Conservation (phyloP, 2,113 vertebrate species). For the Scomber japonicus region DNA sequence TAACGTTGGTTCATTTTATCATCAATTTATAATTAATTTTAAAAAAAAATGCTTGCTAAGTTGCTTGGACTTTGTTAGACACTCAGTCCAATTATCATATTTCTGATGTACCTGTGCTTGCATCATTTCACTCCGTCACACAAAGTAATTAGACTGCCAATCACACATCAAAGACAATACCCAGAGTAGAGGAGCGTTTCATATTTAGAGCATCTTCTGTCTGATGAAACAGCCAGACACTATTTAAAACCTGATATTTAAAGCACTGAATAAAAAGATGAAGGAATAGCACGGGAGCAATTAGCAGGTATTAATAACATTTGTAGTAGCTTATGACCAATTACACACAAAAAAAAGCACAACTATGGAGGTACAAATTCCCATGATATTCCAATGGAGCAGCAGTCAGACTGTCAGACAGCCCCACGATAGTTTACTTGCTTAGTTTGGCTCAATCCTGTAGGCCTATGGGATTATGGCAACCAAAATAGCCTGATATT, state of each 20-base stretch:
- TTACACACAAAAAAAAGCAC: background rate
- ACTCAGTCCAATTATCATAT: background rate
- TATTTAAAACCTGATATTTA: background rate
- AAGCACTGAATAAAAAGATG: background rate
- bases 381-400: no score
- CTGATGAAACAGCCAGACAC: constrained; percentile 26
- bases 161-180: constrained; percentile 5
- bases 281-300: background rate
- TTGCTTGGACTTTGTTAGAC: background rate
- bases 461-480: no score
- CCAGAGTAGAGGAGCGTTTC: background rate
- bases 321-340: background rate
- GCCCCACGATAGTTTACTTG: no score
- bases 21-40: no score
- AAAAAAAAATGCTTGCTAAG: no score
- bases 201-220: constrained; percentile 4
- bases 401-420: no score
- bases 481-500: no score
- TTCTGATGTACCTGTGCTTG: no score
- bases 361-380: no score
- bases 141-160: constrained; percentile 9
- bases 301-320: background rate
- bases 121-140: background rate
- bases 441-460: no score
- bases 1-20: no score